Percentiles rank a stretch among this genome's conserved stretches.
These are phyloP conservation scores for Misgurnus anguillicaudatus DNA, from an alignment of 2,113 vertebrate genomes.

Conservation along the genomic window DNA sequence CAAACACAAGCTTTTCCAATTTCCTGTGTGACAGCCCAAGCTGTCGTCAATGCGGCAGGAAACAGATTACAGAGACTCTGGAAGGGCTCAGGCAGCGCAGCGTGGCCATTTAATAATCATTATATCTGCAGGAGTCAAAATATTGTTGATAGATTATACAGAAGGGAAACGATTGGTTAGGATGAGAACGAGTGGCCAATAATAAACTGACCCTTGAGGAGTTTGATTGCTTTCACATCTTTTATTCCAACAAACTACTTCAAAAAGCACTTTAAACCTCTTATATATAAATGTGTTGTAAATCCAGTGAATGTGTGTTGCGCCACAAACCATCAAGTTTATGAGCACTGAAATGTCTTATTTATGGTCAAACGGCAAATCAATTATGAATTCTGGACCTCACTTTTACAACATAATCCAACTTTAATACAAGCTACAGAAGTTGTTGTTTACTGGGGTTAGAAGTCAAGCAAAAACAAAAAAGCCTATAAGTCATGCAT, in stretches of 20 bases:
- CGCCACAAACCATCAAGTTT: background rate
- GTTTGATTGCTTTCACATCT: conserved; percentile 18
- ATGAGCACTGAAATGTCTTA: background rate
- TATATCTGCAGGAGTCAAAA: conserved; percentile 42
- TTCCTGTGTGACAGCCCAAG: conserved; percentile 47
- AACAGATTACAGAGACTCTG: conserved; percentile 39
- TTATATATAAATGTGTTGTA: background rate
- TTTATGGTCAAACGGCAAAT: background rate
- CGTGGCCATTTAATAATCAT: conserved; percentile 54
- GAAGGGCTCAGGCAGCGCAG: conserved; percentile 36
- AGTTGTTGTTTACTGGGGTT: background rate
- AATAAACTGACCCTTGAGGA: conserved; percentile 30
- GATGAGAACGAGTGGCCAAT: conserved; percentile 38
- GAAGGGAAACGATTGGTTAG: conserved; percentile 34
- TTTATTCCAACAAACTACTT: background rate
- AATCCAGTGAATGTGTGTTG: background rate
- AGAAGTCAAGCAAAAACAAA: background rate
- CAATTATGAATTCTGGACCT: conserved; percentile 7
- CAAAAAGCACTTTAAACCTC: background rate
- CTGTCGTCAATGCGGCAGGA: conserved; percentile 37
- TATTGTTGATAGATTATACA: conserved; percentile 31
- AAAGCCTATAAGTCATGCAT: too few species aligned
- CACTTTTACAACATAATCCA: background rate
- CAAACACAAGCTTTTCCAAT: conserved; percentile 49
- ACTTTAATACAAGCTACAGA: background rate